A percentile compares a stretch with the other conserved stretches of the same genome.
phyloP scores from a whole-genome alignment of 1,140 invertebrate genomes.

The Nasonia longicornis region DNA sequence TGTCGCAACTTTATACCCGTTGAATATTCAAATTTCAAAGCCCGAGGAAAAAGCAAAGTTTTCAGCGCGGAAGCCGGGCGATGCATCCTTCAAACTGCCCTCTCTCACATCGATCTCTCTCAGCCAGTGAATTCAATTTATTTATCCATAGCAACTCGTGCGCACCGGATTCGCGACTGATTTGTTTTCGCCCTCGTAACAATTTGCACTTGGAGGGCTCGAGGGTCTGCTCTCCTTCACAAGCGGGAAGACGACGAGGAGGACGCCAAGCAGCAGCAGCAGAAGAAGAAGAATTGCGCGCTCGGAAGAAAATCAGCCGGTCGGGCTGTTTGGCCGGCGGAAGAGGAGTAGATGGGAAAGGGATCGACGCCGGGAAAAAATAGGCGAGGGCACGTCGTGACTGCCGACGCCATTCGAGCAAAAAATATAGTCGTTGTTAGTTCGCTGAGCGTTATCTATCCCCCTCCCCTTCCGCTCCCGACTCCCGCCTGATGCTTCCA shows the following conservation, averaged over 20 bases:
- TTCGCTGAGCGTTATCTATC: neutral
- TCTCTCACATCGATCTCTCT: neutral
- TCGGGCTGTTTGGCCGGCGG: neutral
- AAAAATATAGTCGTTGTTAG: conserved; percentile 40
- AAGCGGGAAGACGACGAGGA: neutral
- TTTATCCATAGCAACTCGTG: neutral
- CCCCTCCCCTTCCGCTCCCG: neutral
- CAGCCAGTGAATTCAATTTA: neutral
- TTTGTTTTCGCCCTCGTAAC: conserved; percentile 26
- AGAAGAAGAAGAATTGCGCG: conserved; percentile 13
- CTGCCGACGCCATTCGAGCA: neutral
- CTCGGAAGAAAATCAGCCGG: neutral
- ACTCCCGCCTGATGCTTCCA: conserved; percentile 2
- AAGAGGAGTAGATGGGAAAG: conserved; percentile 2
- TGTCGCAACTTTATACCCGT: too few species aligned
- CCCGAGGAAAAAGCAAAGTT: too few species aligned
- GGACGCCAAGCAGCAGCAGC: too few species aligned
- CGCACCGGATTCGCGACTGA: neutral
- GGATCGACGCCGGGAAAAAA: conserved; percentile 22
- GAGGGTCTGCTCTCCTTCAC: neutral
- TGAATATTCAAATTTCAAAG: too few species aligned
- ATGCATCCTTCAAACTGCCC: too few species aligned
- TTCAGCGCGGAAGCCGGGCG: too few species aligned
- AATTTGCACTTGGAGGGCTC: conserved; percentile 19
- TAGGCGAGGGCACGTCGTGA: neutral